Percentiles rank a stretch among this genome's conserved stretches.
Evolutionary conservation across 2,797 vertebrate genomes (phyloP).

Genomic region (Triplophysa yarkandensis): DNA sequence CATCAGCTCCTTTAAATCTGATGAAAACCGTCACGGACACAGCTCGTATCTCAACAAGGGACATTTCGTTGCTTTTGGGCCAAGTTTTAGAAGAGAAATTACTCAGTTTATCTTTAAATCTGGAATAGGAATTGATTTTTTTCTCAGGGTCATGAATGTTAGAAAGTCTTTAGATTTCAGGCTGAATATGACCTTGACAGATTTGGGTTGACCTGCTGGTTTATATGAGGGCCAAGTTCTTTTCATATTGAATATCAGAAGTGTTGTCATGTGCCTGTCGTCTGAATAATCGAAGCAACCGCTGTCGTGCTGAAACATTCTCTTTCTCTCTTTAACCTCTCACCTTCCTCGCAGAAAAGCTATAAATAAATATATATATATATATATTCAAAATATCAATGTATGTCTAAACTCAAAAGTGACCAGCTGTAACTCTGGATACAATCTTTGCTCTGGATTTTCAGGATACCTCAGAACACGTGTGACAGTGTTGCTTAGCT

Average conservation of each 20-base stretch:
- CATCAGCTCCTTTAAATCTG: constrained; percentile 26
- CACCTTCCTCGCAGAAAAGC: constrained; percentile 54
- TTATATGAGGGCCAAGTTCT: constrained; percentile 42
- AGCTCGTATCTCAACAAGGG: neutral
- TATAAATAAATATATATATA: constrained; percentile 35
- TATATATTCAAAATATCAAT: constrained; percentile 44
- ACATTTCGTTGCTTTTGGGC: neutral
- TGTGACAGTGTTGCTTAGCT: constrained; percentile 78
- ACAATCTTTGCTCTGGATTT: constrained; percentile 79
- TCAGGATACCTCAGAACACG: constrained; percentile 89
- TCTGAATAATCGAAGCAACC: constrained; percentile 75
- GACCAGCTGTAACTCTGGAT: constrained; percentile 76
- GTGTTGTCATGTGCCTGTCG: constrained; percentile 77
- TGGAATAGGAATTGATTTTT: neutral
- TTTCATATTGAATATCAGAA: constrained; percentile 43
- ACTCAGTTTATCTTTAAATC: neutral
- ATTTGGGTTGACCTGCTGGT: constrained; percentile 14
- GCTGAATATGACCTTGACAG: neutral
- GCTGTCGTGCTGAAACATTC: constrained; percentile 65
- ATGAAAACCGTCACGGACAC: neutral
- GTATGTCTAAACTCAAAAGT: constrained; percentile 58
- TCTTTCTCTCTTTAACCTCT: constrained; percentile 29
- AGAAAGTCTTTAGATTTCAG: neutral
- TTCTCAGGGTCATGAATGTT: neutral
- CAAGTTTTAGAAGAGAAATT: neutral